Conservation (phyloP, 2,113 vertebrate genomes). For the Xiphophorus hellerii region DNA sequence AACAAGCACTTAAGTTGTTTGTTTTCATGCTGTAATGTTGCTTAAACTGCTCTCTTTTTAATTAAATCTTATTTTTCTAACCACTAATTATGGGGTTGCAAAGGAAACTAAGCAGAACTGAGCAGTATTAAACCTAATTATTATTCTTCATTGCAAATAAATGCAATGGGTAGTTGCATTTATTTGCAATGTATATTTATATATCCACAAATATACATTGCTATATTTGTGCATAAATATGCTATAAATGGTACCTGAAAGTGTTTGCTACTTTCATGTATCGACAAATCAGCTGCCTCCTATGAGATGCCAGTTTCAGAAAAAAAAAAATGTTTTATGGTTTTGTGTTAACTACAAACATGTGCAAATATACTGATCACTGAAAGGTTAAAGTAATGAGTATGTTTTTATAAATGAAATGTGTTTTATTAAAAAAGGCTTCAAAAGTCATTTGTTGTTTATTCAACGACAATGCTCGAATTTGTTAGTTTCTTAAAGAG, state of each 20-base stretch:
- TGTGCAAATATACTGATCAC: neutral
- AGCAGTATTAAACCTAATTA: neutral
- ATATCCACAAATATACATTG: no score
- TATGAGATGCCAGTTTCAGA: neutral
- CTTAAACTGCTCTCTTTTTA: neutral
- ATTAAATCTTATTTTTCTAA: constrained; percentile 2
- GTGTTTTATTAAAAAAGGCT: neutral
- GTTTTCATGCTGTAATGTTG: constrained; percentile 9
- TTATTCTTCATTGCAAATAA: neutral
- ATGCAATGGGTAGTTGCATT: neutral
- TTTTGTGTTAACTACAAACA: neutral
- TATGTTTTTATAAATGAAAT: neutral
- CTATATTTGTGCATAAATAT: no score
- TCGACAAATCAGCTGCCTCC: neutral
- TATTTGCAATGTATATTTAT: no score
- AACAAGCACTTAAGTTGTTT: neutral
- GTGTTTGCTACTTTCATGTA: neutral
- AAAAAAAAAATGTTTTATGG: neutral
- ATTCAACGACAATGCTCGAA: neutral
- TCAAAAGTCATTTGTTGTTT: neutral
- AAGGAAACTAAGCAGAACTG: neutral
- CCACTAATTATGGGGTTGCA: neutral
- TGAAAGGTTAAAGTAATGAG: neutral
- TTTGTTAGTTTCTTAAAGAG: neutral
- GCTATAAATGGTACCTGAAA: no score